phyloP scores from a whole-genome alignment of 2,797 vertebrate species.

The Pelodytes ibericus region DNA sequence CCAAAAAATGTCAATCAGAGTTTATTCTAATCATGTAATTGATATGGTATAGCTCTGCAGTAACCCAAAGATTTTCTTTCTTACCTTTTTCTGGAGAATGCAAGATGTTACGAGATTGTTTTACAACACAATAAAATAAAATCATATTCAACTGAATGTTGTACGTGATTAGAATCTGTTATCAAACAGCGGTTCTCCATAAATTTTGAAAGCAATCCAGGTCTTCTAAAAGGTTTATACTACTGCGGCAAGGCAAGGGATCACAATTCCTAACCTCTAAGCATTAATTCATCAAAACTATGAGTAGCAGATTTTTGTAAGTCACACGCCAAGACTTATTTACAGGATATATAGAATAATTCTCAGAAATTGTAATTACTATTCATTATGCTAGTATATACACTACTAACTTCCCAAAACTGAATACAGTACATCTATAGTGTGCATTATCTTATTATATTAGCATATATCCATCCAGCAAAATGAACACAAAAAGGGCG shows the following conservation, averaged over 20 bases:
- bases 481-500: too few species aligned
- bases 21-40: conserved; percentile 5
- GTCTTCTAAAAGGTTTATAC: background rate
- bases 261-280: background rate
- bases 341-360: too few species aligned
- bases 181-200: conserved; percentile 12
- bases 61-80: background rate
- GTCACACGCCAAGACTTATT: too few species aligned
- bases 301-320: too few species aligned
- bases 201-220: conserved; percentile 12
- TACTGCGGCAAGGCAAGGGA: background rate
- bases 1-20: conserved; percentile 34
- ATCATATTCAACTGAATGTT: conserved; percentile 24
- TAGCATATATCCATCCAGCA: too few species aligned
- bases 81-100: conserved; percentile 20
- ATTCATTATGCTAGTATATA: too few species aligned
- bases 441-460: too few species aligned
- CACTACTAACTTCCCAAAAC: too few species aligned
- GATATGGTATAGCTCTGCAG: conserved; percentile 12
- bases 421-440: too few species aligned
- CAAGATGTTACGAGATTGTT: conserved; percentile 26
- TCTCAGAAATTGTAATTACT: too few species aligned
- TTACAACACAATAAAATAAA: conserved; percentile 37
- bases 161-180: conserved; percentile 10
- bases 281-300: too few species aligned